Evolutionary conservation across 2,888 invertebrate genomes (phyloP), one percentile per base, ranked within the genome.

Genomic region (Blera fallax): DNA sequence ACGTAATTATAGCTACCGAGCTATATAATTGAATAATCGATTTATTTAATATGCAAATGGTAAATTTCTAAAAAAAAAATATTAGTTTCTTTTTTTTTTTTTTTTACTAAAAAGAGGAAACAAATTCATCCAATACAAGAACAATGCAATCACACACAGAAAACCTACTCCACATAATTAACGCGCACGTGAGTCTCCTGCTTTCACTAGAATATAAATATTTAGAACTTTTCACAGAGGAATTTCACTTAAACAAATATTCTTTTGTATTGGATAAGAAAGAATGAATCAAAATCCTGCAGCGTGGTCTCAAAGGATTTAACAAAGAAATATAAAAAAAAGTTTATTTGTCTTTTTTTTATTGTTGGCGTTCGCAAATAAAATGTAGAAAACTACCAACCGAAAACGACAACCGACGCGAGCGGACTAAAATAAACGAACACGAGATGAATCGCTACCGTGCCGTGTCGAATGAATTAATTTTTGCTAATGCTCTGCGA

Each of bases 21-120:
- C 56, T 14, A 43, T 56, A 21, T 50, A 72, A 65, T 76, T 78
- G 69, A 79, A 74, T 84, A 80, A 84, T 84, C 84, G 84, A 84
- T 84, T 69, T 67, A 56, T 37, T 76, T 48, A 67, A 40, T 45
- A 50, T 48, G 21, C 43, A 37, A 50, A 8, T 21, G 37, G 3
- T 11, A 54, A n/a, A 27, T 14, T 34, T 34, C 4, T 52, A 43
- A 29, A 62, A 43, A 32, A 14, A 14, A 1, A 14, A 37, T 29
- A 8, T 16, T n/a, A 34, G 8, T 18, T 34, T 58, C 37, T n/a
- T 29, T 27, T 29, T 48, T 10, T 10, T n/a, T n/a, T n/a, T n/a
- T n/a, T n/a, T n/a, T n/a, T n/a, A n/a, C n/a, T n/a, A n/a, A n/a
- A 48, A 34, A 50, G 1, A 16, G 6, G 14, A 29, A n/a, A 37